Evolutionary conservation across 1,140 invertebrate genomes (phyloP).

Genomic region (Drosophila malerkotliana): DNA sequence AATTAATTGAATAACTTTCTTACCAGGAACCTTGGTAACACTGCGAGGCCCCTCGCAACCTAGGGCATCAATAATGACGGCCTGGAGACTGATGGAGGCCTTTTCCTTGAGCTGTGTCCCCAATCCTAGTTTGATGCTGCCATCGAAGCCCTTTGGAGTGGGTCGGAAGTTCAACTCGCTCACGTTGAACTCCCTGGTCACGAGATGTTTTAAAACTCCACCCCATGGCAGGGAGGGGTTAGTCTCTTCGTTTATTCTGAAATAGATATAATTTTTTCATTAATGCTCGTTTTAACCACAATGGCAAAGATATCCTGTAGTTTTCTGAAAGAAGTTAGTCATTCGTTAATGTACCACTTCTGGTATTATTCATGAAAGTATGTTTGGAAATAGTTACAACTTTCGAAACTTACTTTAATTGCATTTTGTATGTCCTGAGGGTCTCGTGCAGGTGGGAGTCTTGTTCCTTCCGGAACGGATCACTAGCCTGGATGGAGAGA

Average conservation of each 20-base stretch:
- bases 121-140: constrained; percentile 41
- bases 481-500: constrained; percentile 53
- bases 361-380: no score
- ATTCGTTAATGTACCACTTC: no score
- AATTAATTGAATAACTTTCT: neutral
- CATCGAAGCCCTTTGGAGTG: constrained; percentile 54
- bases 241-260: constrained; percentile 73
- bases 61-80: constrained; percentile 57
- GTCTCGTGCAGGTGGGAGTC: constrained; percentile 40
- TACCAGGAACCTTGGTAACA: constrained; percentile 63
- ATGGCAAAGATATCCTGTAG: no score
- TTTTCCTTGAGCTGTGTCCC: constrained; percentile 66
- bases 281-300: neutral
- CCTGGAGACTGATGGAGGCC: constrained; percentile 69
- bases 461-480: constrained; percentile 54
- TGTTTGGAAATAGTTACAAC: no score
- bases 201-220: constrained; percentile 57
- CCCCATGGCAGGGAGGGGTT: constrained; percentile 78
- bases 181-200: constrained; percentile 54
- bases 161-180: constrained; percentile 55
- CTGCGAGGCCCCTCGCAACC: constrained; percentile 61
- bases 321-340: no score
- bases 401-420: constrained; percentile 52
- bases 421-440: constrained; percentile 55
- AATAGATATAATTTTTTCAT: neutral